These are phyloP conservation scores for Hypena proboscidalis DNA, from an alignment of 2,888 invertebrate genomes.

Conservation along the genomic window DNA sequence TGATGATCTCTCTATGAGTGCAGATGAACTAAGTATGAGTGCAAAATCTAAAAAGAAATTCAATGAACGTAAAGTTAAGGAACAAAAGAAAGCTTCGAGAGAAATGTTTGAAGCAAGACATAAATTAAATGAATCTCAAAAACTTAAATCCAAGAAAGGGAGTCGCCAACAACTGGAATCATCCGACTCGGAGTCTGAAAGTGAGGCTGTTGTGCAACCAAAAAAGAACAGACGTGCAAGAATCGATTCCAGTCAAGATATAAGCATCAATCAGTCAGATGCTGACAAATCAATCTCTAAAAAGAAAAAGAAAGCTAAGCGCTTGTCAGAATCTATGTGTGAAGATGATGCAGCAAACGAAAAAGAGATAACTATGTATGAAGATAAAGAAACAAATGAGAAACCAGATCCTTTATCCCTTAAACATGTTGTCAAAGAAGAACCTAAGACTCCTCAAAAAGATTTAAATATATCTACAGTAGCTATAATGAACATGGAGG, in stretches of 20 bases:
- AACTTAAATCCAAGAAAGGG: slow-evolving; percentile 49
- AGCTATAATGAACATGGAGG: slow-evolving; percentile 51
- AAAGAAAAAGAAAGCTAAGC: slow-evolving; percentile 50
- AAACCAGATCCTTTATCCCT: slow-evolving; percentile 62
- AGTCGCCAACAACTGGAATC: slow-evolving; percentile 57
- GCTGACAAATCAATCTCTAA: slow-evolving; percentile 33
- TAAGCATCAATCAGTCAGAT: slow-evolving; percentile 35
- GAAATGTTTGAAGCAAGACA: slow-evolving; percentile 79
- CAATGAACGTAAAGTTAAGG: slow-evolving; percentile 69
- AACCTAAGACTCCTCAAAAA: slow-evolving; percentile 67
- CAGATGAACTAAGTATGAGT: slow-evolving; percentile 74
- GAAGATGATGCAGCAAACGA: slow-evolving; percentile 57
- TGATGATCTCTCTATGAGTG: slow-evolving; percentile 74
- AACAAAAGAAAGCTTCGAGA: slow-evolving; percentile 74
- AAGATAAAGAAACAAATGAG: slow-evolving; percentile 45
- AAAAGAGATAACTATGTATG: slow-evolving; percentile 63
- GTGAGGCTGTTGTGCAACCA: slow-evolving; percentile 41
- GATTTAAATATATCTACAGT: slow-evolving; percentile 55
- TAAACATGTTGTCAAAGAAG: slow-evolving; percentile 54
- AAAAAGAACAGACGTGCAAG: slow-evolving; percentile 63
- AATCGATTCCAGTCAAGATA: slow-evolving; percentile 65
- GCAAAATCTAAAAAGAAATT: slow-evolving; percentile 74
- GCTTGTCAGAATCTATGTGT: slow-evolving; percentile 52
- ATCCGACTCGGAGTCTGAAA: slow-evolving; percentile 57
- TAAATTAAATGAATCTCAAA: slow-evolving; percentile 50